These are phyloP conservation scores for Dicyrtomina minuta DNA, from an alignment of 2,888 invertebrate genomes.

Conservation along the genomic window DNA sequence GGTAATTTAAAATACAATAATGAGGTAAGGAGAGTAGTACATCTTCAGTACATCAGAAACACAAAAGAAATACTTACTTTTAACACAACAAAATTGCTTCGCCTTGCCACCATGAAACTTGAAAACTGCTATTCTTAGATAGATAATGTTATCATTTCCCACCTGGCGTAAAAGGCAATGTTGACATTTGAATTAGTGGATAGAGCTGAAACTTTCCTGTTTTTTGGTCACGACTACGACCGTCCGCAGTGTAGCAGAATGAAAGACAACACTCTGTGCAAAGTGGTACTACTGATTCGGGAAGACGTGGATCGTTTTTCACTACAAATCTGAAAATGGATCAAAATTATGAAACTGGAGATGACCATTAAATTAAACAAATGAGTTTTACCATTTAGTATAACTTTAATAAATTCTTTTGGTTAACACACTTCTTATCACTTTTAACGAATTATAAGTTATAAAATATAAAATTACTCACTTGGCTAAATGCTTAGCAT, in stretches of 20 bases:
- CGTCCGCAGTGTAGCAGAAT: constrained; percentile 17
- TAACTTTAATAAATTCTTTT: neutral
- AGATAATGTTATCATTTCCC: no score
- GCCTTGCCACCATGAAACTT: no score
- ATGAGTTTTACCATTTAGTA: neutral
- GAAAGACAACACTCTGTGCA: constrained; percentile 25
- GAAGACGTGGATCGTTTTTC: constrained; percentile 24
- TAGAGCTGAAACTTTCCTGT: constrained; percentile 16
- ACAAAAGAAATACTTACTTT: no score
- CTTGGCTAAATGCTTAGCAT: constrained; percentile 22
- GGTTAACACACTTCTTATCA: constrained; percentile 13
- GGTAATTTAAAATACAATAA: no score
- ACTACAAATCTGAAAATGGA: constrained; percentile 18
- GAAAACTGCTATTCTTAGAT: no score
- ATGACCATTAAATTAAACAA: neutral
- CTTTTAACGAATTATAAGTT: no score
- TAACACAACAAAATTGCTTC: no score
- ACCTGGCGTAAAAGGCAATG: neutral
- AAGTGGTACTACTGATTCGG: constrained; percentile 20
- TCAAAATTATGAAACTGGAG: neutral
- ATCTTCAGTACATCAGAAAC: no score
- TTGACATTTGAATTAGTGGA: constrained; percentile 23
- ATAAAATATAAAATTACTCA: no score
- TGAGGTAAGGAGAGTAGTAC: no score
- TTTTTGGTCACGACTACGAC: neutral